These are phyloP conservation scores for Scotopteryx bipunctaria DNA, from an alignment of 2,888 invertebrate species.

Conservation along the genomic window DNA sequence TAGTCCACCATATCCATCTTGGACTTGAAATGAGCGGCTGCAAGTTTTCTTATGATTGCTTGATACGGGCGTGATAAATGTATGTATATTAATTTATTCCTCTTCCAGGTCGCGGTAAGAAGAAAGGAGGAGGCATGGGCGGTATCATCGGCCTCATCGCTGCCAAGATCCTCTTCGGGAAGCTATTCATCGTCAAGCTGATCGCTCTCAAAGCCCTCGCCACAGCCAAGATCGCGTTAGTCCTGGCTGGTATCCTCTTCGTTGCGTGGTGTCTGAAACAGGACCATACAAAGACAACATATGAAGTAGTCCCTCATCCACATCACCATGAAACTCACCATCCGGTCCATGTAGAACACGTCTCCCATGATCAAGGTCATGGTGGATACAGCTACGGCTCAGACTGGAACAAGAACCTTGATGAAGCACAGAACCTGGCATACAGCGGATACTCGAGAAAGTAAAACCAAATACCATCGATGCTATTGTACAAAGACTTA, in stretches of 20 bases:
- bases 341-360: constrained; percentile 84
- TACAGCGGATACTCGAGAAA: constrained; percentile 85
- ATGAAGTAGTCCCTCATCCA: constrained; percentile 74
- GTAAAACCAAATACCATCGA: constrained; percentile 41
- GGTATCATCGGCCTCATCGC: constrained; percentile 86
- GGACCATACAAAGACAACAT: constrained; percentile 73
- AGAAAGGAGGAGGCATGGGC: constrained; percentile 88
- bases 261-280: constrained; percentile 74
- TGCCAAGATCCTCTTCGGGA: constrained; percentile 71
- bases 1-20: too few relatives aligned
- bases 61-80: too few relatives aligned
- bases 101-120: constrained; percentile 87
- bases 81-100: neutral
- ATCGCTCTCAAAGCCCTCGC: constrained; percentile 92
- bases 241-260: constrained; percentile 88
- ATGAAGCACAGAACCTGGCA: constrained; percentile 87
- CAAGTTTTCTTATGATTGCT: too few relatives aligned
- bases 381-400: constrained; percentile 67
- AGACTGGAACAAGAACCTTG: constrained; percentile 83
- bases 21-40: too few relatives aligned
- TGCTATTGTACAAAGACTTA: constrained; percentile 72
- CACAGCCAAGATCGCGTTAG: constrained; percentile 91
- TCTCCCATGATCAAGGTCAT: constrained; percentile 67
- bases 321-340: constrained; percentile 84
- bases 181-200: constrained; percentile 89